phyloP scores from a whole-genome alignment of 2,113 vertebrate genomes.

The Onychostruthus taczanowskii region DNA sequence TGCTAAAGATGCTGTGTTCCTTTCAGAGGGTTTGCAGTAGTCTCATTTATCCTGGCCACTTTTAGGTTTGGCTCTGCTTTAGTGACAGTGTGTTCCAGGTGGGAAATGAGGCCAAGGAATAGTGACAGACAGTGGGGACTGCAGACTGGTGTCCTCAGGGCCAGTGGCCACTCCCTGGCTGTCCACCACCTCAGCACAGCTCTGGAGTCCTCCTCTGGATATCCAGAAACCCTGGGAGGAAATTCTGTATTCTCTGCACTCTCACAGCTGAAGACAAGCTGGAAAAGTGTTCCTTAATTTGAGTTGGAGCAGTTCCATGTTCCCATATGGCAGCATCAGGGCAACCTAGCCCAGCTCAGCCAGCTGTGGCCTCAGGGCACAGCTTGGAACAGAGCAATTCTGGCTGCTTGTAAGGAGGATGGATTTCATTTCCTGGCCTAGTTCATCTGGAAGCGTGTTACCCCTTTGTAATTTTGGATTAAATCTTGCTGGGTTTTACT shows the following conservation, averaged over 20 bases:
- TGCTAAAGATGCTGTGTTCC: rapidly evolving
- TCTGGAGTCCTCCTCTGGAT: neutral
- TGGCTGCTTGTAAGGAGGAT: neutral
- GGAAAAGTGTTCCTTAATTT: neutral
- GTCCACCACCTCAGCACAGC: neutral
- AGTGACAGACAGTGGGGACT: neutral
- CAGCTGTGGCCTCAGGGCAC: neutral
- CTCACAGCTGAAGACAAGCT: neutral
- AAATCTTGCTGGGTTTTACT: neutral
- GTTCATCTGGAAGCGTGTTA: neutral
- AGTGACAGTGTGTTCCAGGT: neutral
- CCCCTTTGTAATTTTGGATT: neutral
- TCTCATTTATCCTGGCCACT: neutral
- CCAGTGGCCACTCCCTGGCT: neutral
- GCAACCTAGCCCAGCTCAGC: neutral
- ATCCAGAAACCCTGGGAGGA: neutral
- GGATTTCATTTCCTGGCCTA: constrained; percentile 24
- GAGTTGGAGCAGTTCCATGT: neutral
- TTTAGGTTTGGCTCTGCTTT: neutral
- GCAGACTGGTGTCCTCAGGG: neutral
- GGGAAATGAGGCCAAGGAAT: neutral
- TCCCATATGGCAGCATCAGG: neutral
- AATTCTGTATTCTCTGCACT: neutral
- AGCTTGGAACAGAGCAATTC: neutral
- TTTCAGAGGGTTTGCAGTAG: neutral